Conservation (phyloP, 2,797 vertebrate genomes). For the Chaetodon trifasciatus region DNA sequence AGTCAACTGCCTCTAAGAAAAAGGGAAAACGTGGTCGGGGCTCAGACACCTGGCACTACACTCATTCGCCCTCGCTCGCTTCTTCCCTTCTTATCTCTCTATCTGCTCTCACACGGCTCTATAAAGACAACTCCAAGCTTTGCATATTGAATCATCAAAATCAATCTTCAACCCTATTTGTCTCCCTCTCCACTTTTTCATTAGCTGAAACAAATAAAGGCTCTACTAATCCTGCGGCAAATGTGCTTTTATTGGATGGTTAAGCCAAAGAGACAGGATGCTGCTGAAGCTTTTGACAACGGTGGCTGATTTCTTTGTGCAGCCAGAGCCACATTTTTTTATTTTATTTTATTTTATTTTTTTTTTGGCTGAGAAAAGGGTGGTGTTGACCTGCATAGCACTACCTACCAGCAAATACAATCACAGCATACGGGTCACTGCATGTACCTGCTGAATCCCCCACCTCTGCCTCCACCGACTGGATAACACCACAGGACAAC, state of each 20-base stretch:
- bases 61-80: constrained; percentile 60
- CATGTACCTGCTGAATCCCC: constrained; percentile 52
- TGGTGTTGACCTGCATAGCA: constrained; percentile 55
- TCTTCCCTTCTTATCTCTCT: constrained; percentile 56
- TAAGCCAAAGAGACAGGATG: constrained; percentile 66
- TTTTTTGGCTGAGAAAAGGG: constrained; percentile 47
- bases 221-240: constrained; percentile 77
- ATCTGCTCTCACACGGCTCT: constrained; percentile 64
- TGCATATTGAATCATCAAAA: constrained; percentile 81
- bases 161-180: constrained; percentile 75
- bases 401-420: constrained; percentile 62
- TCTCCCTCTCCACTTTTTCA: constrained; percentile 80
- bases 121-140: constrained; percentile 65
- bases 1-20: constrained; percentile 74
- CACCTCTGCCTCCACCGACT: constrained; percentile 57
- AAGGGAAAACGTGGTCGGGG: constrained; percentile 67
- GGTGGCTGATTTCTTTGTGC: constrained; percentile 51
- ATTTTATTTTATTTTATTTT: not conserved
- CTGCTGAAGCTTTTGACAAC: constrained; percentile 48
- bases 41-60: constrained; percentile 81
- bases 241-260: constrained; percentile 80
- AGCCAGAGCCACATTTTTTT: constrained; percentile 17
- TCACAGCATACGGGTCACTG: constrained; percentile 60
- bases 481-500: constrained; percentile 53
- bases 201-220: constrained; percentile 83